Conservation (phyloP, 2,888 invertebrate species). For the Microctonus brassicae region DNA sequence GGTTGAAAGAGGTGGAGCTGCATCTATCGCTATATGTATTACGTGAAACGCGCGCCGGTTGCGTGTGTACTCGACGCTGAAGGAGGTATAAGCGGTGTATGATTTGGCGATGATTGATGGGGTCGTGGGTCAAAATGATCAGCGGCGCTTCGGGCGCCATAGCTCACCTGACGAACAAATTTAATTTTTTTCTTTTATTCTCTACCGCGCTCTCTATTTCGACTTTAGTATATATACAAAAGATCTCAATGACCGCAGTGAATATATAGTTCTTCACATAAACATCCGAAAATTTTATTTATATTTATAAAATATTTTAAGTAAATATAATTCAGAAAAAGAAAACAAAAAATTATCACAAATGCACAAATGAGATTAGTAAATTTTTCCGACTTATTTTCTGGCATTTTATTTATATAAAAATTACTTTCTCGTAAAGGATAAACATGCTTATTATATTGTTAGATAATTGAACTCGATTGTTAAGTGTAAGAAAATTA, state of each 20-base stretch:
- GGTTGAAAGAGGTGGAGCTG: conserved; percentile 34
- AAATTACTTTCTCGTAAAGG: too few relatives aligned
- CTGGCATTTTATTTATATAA: too few relatives aligned
- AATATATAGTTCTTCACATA: neutral
- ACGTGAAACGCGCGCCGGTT: conserved; percentile 62
- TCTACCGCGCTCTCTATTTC: conserved; percentile 14
- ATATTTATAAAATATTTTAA: too few relatives aligned
- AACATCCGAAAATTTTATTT: neutral
- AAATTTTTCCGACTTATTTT: too few relatives aligned
- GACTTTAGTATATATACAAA: neutral
- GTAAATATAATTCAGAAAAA: too few relatives aligned
- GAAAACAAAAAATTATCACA: too few relatives aligned
- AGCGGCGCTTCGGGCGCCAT: conserved; percentile 66
- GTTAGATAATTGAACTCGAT: too few relatives aligned
- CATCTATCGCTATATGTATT: conserved; percentile 53
- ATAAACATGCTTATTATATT: too few relatives aligned
- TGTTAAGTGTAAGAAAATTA: too few relatives aligned
- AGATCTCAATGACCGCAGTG: neutral
- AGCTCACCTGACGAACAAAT: conserved; percentile 59
- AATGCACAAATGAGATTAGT: too few relatives aligned
- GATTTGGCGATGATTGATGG: conserved; percentile 69
- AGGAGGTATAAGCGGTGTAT: conserved; percentile 64
- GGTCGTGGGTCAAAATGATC: conserved; percentile 67
- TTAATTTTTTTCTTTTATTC: conserved; percentile 32
- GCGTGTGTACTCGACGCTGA: conserved; percentile 55